Evolutionary conservation across 1,140 invertebrate species (phyloP).

Genomic region (Ctenoplectra terminalis): DNA sequence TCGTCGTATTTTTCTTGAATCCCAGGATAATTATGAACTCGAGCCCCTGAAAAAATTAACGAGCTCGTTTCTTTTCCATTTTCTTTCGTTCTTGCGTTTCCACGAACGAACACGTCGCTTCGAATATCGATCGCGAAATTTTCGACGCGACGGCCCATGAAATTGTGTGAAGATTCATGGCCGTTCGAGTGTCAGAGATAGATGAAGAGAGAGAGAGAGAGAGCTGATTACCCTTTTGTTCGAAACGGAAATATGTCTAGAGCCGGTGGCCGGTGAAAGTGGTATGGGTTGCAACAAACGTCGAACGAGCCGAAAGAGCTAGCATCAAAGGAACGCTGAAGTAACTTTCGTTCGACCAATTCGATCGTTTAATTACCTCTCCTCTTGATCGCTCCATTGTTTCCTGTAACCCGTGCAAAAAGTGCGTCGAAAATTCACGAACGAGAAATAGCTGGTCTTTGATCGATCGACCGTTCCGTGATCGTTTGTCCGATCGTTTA

Average conservation of each 20-base stretch:
- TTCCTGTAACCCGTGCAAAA: neutral
- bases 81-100: neutral
- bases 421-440: neutral
- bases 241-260: neutral
- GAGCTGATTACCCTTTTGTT: constrained; percentile 27
- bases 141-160: neutral
- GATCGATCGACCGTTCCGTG: constrained; percentile 2
- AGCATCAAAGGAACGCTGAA: constrained; percentile 22
- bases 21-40: constrained; percentile 5
- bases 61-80: neutral
- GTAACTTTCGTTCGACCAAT: neutral
- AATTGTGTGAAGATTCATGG: neutral
- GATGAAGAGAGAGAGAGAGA: neutral
- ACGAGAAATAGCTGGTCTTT: neutral
- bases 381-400: neutral
- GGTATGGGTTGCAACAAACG: constrained; percentile 21
- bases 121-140: neutral
- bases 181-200: neutral
- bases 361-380: constrained; percentile 49
- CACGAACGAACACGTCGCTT: neutral
- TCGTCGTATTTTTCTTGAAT: neutral
- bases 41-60: neutral
- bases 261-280: constrained; percentile 23
- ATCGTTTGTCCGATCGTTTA: too few relatives aligned
- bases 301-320: constrained; percentile 32